Base-by-base conservation (phyloP, 2,797 vertebrate species). In the Hylomyscus alleni region DNA sequence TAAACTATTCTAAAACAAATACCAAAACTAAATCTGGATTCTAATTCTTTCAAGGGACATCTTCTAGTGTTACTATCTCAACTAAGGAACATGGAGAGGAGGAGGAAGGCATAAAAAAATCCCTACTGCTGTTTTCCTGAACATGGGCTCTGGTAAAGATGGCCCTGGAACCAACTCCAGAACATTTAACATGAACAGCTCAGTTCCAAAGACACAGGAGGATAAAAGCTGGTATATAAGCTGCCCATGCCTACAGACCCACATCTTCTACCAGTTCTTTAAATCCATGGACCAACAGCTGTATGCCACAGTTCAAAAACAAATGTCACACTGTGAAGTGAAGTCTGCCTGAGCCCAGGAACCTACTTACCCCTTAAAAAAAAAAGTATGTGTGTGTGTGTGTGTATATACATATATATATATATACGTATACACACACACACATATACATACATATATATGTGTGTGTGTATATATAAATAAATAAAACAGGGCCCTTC, bases 1-100 rank as follows among this genome's bases (percentile, higher is more conserved):
- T 37, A 26, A 93, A 94, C 75, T 76, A 26, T 81, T 58, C n/a
- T 85, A 86, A 92, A 73, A 85, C 3, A 54, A n/a, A 13, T 37
- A 24, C 65, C 17, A 75, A 86, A 95, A 10, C 69, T 26, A 19
- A 47, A 77, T 84, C 83, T 78, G 0, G 4, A 24, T 8, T 37
- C 34, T 40, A 13, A 56, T 85, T 93, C 94, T 92, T 90, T 5
- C 2, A 29, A 29, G 50, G n/a, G 69, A 29, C n/a, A 81, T 50
- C 40, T 50, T 76, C 84, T 37, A 85, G 80, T 81, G 60, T 50
- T 73, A 11, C 72, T 62, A 37, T 82, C 67, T 89, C 92, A 89
- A 37, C 82, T 73, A 37, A 50, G 77, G 65, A 60, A 8, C 12
- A 4, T 15, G 75, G 75, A 89, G 29, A 80, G 58, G 26, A 12